These are phyloP conservation scores for Antheraea pernyi DNA, from an alignment of 1,140 invertebrate genomes.

Conservation along the genomic window DNA sequence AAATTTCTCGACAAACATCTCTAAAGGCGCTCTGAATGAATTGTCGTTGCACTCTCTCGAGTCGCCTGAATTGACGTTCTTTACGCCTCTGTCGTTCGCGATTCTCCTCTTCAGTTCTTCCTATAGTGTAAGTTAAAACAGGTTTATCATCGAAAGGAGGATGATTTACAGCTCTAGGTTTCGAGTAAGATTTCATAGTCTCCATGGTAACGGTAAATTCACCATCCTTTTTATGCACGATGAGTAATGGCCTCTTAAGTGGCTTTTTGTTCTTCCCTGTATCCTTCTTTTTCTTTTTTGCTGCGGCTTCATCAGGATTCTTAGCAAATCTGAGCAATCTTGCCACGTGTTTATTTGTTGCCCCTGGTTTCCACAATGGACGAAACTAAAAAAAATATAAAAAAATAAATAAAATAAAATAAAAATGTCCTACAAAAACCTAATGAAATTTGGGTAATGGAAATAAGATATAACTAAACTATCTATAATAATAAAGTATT, in stretches of 20 bases:
- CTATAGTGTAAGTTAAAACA: slow-evolving; percentile 59
- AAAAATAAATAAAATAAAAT: slow-evolving; percentile 42
- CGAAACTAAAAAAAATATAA: slow-evolving; percentile 57
- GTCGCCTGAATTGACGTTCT: slow-evolving; percentile 49
- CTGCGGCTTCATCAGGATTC: slow-evolving; percentile 48
- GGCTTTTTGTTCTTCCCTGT: slow-evolving; percentile 46
- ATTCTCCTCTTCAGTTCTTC: slow-evolving; percentile 69
- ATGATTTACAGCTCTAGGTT: slow-evolving; percentile 58
- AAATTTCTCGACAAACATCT: slow-evolving; percentile 68
- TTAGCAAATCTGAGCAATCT: slow-evolving; percentile 57
- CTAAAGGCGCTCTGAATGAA: slow-evolving; percentile 66
- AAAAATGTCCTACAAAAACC: background rate
- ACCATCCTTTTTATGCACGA: slow-evolving; percentile 63
- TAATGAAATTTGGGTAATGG: slow-evolving; percentile 6
- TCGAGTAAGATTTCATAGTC: slow-evolving; percentile 62
- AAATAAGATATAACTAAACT: slow-evolving; percentile 10
- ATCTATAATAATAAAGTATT: background rate
- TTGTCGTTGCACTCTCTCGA: slow-evolving; percentile 57
- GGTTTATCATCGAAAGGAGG: slow-evolving; percentile 69
- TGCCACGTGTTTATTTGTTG: slow-evolving; percentile 61
- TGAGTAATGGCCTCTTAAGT: slow-evolving; percentile 57
- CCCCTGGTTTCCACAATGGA: slow-evolving; percentile 63
- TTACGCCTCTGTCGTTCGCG: slow-evolving; percentile 52
- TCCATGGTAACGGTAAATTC: slow-evolving; percentile 70
- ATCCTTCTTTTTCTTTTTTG: slow-evolving; percentile 51